Evolutionary conservation across 2,797 vertebrate genomes (phyloP).

Genomic region (Gastrophryne carolinensis): DNA sequence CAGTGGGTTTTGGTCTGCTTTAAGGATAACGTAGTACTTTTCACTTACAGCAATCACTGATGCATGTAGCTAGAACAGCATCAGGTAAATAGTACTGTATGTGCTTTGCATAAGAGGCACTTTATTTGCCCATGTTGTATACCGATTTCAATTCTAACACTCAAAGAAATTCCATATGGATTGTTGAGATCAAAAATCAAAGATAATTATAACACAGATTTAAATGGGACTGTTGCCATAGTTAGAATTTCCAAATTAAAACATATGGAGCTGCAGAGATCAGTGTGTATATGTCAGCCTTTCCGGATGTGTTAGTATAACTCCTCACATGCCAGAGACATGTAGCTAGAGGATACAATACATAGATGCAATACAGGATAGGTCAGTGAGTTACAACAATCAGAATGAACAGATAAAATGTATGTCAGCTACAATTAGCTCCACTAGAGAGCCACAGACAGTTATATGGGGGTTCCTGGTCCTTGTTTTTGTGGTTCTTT

Average conservation of each 20-base stretch:
- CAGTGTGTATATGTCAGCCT: not conserved
- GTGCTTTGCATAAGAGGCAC: constrained; percentile 1
- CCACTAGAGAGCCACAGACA: too few species aligned
- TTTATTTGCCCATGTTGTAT: not conserved
- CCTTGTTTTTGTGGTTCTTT: too few species aligned
- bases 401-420: too few species aligned
- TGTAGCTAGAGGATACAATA: too few species aligned
- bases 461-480: too few species aligned
- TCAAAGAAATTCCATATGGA: not conserved
- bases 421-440: too few species aligned
- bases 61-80: not conserved
- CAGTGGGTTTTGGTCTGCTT: too few species aligned
- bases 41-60: not conserved
- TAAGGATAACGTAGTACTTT: too few species aligned
- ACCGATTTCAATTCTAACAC: not conserved
- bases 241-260: constrained; percentile 6
- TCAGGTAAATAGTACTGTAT: not conserved
- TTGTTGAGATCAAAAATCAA: not conserved
- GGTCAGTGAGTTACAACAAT: too few species aligned
- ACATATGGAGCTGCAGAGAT: not conserved
- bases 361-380: too few species aligned
- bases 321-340: too few species aligned
- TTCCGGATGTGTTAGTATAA: not conserved
- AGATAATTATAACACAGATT: constrained; percentile 2
- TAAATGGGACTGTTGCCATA: constrained; percentile 11